These are phyloP conservation scores for Gobiocypris rarus DNA, from an alignment of 2,113 vertebrate species.

Conservation along the genomic window DNA sequence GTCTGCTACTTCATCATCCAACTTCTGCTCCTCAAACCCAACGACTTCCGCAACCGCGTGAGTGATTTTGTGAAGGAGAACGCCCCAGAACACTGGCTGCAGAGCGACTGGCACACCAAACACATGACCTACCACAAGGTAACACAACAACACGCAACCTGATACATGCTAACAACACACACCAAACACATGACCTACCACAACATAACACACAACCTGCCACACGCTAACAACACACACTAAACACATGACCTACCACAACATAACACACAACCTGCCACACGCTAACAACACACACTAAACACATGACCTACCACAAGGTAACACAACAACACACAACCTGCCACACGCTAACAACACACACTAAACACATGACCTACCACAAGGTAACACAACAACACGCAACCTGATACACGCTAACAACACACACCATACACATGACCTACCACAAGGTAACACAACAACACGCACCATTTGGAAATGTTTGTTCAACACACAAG, in stretches of 20 bases:
- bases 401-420: no score
- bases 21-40: slow-evolving; percentile 94
- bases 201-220: slow-evolving; percentile 57
- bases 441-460: no score
- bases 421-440: no score
- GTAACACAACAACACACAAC: slow-evolving; percentile 61
- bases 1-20: slow-evolving; percentile 99
- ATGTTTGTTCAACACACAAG: no score
- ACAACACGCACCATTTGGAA: no score
- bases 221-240: no score
- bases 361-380: no score
- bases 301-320: no score
- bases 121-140: slow-evolving; percentile 99
- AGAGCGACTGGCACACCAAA: slow-evolving; percentile 99
- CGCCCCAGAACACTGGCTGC: slow-evolving; percentile 97
- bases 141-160: not conserved
- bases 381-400: no score
- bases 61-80: slow-evolving; percentile 99
- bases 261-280: no score
- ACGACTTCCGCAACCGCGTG: slow-evolving; percentile 97
- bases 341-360: not conserved
- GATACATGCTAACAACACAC: not conserved
- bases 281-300: no score
- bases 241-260: no score
- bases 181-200: slow-evolving; percentile 97